phyloP scores from a whole-genome alignment of 2,113 vertebrate genomes.

The Thalassoma bifasciatum region DNA sequence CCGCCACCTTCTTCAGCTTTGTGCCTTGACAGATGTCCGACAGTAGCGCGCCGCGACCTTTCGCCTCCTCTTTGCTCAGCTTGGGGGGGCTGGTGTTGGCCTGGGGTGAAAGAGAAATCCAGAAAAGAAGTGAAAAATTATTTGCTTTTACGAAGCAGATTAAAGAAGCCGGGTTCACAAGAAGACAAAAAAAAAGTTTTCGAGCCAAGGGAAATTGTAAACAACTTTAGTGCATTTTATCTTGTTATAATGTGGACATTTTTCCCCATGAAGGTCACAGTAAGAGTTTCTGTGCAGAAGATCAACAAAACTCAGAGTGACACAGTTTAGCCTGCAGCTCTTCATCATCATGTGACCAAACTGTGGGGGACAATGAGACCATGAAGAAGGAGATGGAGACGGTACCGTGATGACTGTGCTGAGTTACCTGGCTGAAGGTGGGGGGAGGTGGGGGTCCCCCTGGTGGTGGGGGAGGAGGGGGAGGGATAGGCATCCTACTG shows the following conservation, averaged over 20 bases:
- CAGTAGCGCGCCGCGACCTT: constrained; percentile 89
- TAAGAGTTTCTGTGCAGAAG: background rate
- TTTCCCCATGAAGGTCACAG: background rate
- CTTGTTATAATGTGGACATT: no score
- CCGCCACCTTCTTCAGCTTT: constrained; percentile 88
- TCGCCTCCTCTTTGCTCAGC: constrained; percentile 87
- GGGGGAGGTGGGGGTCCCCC: constrained; percentile 64
- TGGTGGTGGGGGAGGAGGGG: constrained; percentile 63
- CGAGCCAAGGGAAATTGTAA: no score
- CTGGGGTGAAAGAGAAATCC: constrained; percentile 63
- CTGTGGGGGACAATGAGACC: background rate
- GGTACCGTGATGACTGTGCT: background rate
- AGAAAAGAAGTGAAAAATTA: background rate
- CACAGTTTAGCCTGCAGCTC: background rate
- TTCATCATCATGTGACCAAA: background rate
- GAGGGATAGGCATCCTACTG: constrained; percentile 71
- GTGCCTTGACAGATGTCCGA: constrained; percentile 93
- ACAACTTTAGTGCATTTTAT: no score
- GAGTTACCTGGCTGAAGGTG: constrained; percentile 70
- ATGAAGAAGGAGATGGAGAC: background rate
- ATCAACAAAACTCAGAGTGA: background rate
- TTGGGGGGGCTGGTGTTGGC: constrained; percentile 86
- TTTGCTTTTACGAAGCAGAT: background rate
- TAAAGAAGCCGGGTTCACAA: no score
- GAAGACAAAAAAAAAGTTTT: no score